Evolutionary conservation across 37 sponge, comb jelly and placozoan species (phyloP).

Genomic region (Ianthella basta): DNA sequence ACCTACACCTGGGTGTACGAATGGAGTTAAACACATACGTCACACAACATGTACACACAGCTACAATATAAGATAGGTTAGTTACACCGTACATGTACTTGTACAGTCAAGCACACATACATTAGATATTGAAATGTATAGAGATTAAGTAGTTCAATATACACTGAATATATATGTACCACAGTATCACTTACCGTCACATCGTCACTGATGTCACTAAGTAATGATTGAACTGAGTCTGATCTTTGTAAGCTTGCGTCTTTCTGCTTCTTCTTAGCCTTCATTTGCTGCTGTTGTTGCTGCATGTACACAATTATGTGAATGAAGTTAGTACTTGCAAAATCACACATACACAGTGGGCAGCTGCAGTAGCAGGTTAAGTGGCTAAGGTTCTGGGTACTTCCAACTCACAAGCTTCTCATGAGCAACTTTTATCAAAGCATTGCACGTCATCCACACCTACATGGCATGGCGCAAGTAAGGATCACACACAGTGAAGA

Average conservation of each 20-base stretch:
- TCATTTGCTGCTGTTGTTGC: too few species aligned
- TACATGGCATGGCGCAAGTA: neutral
- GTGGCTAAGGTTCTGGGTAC: neutral
- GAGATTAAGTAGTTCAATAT: too few species aligned
- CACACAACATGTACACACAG: too few species aligned
- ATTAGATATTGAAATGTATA: too few species aligned
- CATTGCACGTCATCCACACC: conserved; percentile 1
- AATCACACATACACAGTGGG: too few species aligned
- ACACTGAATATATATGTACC: too few species aligned
- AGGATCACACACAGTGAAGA: too few species aligned
- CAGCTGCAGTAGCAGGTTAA: too few species aligned
- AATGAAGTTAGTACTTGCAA: too few species aligned
- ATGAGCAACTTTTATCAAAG: neutral
- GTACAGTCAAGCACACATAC: too few species aligned
- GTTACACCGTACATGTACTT: neutral
- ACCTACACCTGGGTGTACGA: conserved; percentile 81
- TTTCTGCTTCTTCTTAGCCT: too few species aligned
- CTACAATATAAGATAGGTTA: neutral
- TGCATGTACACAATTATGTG: too few species aligned
- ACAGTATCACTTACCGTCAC: neutral
- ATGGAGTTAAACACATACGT: conserved; percentile 5
- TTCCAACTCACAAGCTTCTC: neutral
- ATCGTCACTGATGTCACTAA: conserved; percentile 31
- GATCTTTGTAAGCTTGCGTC: neutral
- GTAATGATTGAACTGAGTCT: conserved; percentile 7